Percentiles rank a stretch among this genome's conserved stretches.
Evolutionary conservation across 2,888 invertebrate species (phyloP).

Genomic region (Sepioteuthis lessoniana): DNA sequence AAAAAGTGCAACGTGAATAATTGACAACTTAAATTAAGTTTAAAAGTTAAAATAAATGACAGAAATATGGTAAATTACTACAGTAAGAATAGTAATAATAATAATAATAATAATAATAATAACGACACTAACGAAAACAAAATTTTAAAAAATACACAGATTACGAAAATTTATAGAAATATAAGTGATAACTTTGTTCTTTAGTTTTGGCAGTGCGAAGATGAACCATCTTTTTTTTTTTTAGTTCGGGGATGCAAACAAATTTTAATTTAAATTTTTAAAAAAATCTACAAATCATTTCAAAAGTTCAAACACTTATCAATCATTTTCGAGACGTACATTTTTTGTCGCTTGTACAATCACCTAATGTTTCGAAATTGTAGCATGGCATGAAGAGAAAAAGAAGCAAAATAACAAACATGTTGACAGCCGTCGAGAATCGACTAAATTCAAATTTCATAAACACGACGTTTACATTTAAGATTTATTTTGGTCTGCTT

Average conservation of each 20-base stretch:
- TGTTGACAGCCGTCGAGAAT: neutral
- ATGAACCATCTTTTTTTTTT: neutral
- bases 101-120: too few species aligned
- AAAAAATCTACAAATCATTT: neutral
- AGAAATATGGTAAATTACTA: too few species aligned
- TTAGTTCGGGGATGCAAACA: neutral
- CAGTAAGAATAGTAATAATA: too few species aligned
- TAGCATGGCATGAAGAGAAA: neutral
- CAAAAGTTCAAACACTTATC: neutral
- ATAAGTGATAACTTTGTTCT: neutral
- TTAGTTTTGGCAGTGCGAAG: neutral
- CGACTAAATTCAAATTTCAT: neutral
- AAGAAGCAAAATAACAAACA: neutral
- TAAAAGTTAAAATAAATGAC: too few species aligned
- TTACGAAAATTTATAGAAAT: neutral
- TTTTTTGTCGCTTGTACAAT: neutral
- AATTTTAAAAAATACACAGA: too few species aligned
- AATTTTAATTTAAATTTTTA: neutral
- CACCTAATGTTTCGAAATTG: neutral
- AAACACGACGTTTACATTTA: neutral
- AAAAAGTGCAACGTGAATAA: too few species aligned
- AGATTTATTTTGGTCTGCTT: neutral
- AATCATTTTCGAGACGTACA: neutral
- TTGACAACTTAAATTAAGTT: too few species aligned
- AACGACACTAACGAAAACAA: too few species aligned